Percentiles rank a stretch among this genome's conserved stretches.
These are phyloP conservation scores for Tenualosa thibaudeaui DNA, from an alignment of 2,797 vertebrate species.

Conservation along the genomic window DNA sequence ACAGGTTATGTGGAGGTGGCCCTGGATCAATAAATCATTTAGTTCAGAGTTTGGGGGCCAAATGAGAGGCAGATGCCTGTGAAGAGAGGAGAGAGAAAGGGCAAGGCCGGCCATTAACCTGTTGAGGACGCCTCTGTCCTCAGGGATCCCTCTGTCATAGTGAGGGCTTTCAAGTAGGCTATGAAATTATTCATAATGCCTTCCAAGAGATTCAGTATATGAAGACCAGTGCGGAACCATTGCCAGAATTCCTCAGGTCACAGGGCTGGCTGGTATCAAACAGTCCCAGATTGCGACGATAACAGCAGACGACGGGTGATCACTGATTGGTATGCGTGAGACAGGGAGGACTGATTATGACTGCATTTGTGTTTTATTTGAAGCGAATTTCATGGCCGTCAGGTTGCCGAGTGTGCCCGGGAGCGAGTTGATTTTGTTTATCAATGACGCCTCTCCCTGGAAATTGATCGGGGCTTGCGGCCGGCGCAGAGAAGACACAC, in stretches of 20 bases:
- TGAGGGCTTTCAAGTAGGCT: background rate
- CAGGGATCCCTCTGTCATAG: background rate
- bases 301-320: background rate
- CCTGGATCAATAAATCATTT: conserved; percentile 80
- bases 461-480: conserved; percentile 72
- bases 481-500: conserved; percentile 67
- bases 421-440: conserved; percentile 69
- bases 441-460: conserved; percentile 70
- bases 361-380: conserved; percentile 55
- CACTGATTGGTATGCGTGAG: conserved; percentile 11
- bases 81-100: conserved; percentile 46
- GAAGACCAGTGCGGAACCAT: background rate
- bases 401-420: conserved; percentile 62
- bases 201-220: background rate
- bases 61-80: conserved; percentile 44
- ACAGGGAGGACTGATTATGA: conserved; percentile 41
- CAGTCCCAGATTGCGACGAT: background rate
- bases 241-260: background rate
- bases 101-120: conserved; percentile 36
- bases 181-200: conserved; percentile 16
- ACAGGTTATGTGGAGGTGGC: conserved; percentile 73
- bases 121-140: background rate
- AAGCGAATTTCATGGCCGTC: conserved; percentile 60
- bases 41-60: conserved; percentile 59
- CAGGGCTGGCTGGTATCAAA: background rate